Conservation (phyloP, 2,797 vertebrate species). For the Amphiprion clarkii region DNA sequence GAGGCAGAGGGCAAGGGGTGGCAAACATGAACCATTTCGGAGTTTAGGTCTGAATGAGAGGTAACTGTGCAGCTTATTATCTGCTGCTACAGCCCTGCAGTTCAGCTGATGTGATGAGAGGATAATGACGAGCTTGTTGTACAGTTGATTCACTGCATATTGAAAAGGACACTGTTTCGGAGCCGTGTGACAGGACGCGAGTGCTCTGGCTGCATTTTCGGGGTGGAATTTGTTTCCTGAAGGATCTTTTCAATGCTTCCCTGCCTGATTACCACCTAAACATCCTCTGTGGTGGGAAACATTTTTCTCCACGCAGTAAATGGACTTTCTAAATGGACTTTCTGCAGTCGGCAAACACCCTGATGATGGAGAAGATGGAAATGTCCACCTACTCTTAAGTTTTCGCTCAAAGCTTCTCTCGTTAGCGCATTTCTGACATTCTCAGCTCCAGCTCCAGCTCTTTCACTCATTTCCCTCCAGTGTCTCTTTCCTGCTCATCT, state of each 20-base stretch:
- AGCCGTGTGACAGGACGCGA: background rate
- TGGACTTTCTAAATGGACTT: background rate
- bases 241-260: background rate
- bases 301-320: background rate
- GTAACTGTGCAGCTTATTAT: slow-evolving; percentile 17
- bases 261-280: background rate
- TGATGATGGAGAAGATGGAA: background rate
- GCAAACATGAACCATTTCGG: slow-evolving; percentile 18
- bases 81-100: background rate
- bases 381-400: too few relatives aligned
- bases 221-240: background rate
- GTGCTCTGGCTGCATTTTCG: background rate
- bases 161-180: background rate
- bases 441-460: too few relatives aligned
- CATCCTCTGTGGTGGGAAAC: background rate
- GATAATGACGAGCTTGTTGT: slow-evolving; percentile 4
- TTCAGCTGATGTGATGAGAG: slow-evolving; percentile 19
- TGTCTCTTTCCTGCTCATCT: too few relatives aligned
- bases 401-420: too few relatives aligned
- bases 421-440: too few relatives aligned
- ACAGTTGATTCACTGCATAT: background rate
- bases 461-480: too few relatives aligned
- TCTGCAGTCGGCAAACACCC: background rate
- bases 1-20: background rate
- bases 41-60: slow-evolving; percentile 2